Conservation (phyloP, 2,888 invertebrate genomes). For the Cryptus viduatorius region DNA sequence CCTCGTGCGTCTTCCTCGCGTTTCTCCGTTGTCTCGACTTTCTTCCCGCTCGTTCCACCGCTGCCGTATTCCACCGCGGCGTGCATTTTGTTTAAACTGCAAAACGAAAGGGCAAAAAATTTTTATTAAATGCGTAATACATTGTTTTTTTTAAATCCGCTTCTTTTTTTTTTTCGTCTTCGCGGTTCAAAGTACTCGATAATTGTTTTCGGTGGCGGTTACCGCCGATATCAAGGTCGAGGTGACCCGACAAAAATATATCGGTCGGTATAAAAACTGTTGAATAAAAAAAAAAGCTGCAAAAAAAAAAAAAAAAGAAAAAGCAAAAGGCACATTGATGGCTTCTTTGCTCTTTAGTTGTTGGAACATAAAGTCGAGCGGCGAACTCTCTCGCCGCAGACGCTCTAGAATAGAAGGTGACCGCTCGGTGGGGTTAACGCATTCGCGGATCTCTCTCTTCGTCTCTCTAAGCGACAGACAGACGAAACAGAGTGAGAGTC, state of each 20-base stretch:
- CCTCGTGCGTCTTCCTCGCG: slow-evolving; percentile 77
- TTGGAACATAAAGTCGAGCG: slow-evolving; percentile 29
- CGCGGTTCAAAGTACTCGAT: not conserved
- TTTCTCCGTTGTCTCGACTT: slow-evolving; percentile 76
- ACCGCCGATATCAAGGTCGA: not conserved
- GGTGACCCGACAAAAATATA: not conserved
- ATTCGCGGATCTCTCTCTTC: slow-evolving; percentile 68
- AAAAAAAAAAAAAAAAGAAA: slow-evolving; percentile 4
- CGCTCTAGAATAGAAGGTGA: slow-evolving; percentile 80
- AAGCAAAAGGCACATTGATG: slow-evolving; percentile 30
- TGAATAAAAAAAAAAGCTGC: not conserved
- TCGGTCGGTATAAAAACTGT: not conserved
- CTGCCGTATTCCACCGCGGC: slow-evolving; percentile 87
- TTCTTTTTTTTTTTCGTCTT: not conserved
- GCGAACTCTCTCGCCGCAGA: slow-evolving; percentile 57
- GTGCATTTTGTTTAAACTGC: slow-evolving; percentile 88
- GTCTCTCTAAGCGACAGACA: slow-evolving; percentile 34
- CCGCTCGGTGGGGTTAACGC: slow-evolving; percentile 75
- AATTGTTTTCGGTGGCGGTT: not conserved
- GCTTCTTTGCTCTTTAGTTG: slow-evolving; percentile 26
- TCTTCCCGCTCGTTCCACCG: slow-evolving; percentile 84
- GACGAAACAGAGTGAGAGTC: slow-evolving; percentile 61
- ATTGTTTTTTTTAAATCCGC: not conserved
- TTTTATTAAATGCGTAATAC: not conserved
- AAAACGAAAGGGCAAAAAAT: slow-evolving; percentile 71